phyloP scores from a whole-genome alignment of 2,797 vertebrate species.

The Periophthalmus magnuspinnatus region DNA sequence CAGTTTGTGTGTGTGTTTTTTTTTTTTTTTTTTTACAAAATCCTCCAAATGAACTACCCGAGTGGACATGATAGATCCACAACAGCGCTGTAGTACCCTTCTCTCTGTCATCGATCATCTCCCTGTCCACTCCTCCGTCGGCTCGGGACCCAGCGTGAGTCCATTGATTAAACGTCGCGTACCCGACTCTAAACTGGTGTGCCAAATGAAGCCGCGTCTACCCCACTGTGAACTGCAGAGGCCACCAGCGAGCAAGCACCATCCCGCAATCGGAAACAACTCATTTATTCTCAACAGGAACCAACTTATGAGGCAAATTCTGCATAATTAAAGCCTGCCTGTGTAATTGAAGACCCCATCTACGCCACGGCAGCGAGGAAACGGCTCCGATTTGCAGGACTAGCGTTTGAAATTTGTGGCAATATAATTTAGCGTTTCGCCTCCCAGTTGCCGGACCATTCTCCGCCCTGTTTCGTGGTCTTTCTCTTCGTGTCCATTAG shows the following conservation, averaged over 20 bases:
- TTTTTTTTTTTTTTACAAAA: neutral
- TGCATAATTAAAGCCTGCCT: conserved; percentile 71
- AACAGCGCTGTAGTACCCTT: conserved; percentile 29
- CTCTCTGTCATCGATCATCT: conserved; percentile 56
- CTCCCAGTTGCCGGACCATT: conserved; percentile 24
- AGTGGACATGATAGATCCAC: conserved; percentile 30
- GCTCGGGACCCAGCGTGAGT: conserved; percentile 57
- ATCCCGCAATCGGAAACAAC: conserved; percentile 37
- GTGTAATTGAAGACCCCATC: conserved; percentile 71
- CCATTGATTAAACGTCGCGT: conserved; percentile 65
- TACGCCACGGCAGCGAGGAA: conserved; percentile 60
- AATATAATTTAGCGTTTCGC: conserved; percentile 52
- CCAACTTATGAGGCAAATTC: conserved; percentile 65
- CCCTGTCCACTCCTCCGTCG: conserved; percentile 39
- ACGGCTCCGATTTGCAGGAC: conserved; percentile 68
- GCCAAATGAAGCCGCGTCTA: conserved; percentile 55
- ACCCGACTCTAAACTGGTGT: conserved; percentile 38
- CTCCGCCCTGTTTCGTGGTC: conserved; percentile 32
- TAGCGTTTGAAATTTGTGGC: conserved; percentile 58
- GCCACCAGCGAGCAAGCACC: conserved; percentile 13
- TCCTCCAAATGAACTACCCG: conserved; percentile 11
- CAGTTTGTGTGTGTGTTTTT: too few relatives aligned
- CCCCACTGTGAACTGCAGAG: conserved; percentile 36
- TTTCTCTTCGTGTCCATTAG: conserved; percentile 78
- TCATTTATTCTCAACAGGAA: conserved; percentile 64